Evolutionary conservation across 2,797 vertebrate species (phyloP), one percentile per base, ranked within the genome.

Genomic region (Cyclopterus lumpus): DNA sequence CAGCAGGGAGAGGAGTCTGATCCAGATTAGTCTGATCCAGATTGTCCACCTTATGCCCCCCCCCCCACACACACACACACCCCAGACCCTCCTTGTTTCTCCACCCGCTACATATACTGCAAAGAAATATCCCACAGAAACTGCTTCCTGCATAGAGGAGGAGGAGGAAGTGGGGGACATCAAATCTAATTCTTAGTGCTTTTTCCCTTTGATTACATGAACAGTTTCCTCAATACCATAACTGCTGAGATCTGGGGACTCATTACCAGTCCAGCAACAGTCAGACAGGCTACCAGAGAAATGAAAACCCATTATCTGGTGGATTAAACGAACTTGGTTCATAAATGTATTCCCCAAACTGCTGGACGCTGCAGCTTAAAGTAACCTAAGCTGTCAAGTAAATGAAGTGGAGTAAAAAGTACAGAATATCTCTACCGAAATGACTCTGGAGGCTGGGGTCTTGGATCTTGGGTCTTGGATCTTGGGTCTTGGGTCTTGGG

Each of bases 21-120:
- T 71, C 73, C 60, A 46, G 22, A 73, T 81, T 69, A 76, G n/a
- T n/a, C n/a, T n/a, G n/a, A n/a, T n/a, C n/a, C n/a, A n/a, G n/a
- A n/a, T n/a, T n/a, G n/a, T 79, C 71, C 60, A 18, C 70, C 49
- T 58, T 28, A 32, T 42, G 20, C 2, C 38, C 38, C 2, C 38
- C 38, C 11, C 38, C 38, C 9, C n/a, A n/a, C n/a, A n/a, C n/a
- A n/a, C n/a, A n/a, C n/a, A n/a, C n/a, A n/a, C n/a, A n/a, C 36
- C 36, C 36, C 10, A 8, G 5, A 5, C 40, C 38, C 30, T 71
- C 55, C 55, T 66, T 55, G 36, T 70, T 71, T 53, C 46, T 40
- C 57, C 63, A 59, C 64, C 73, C 62, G 78, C 78, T 67, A 1
- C 67, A 57, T 46, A 38, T 46, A 38, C 36, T 49, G 73, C 57